A percentile compares a stretch with the other conserved stretches of the same genome.
Evolutionary conservation across 2,113 vertebrate species (phyloP).

Genomic region (Trogon surrucura): DNA sequence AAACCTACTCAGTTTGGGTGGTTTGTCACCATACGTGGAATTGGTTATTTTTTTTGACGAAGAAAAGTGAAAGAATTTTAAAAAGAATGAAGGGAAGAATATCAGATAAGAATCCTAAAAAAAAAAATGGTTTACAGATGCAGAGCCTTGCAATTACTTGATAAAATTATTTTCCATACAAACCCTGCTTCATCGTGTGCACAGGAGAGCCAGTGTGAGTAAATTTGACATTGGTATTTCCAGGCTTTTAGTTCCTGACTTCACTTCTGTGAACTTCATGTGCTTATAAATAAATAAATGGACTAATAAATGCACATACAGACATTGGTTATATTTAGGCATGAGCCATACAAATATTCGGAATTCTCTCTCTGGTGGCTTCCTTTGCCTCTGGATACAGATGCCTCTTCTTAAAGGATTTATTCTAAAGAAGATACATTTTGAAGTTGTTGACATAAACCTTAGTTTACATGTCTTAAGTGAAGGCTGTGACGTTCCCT

Average conservation of each 20-base stretch:
- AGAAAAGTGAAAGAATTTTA: background rate
- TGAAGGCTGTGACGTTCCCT: background rate
- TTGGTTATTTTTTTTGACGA: background rate
- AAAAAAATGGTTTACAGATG: background rate
- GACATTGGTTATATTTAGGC: background rate
- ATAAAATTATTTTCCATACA: background rate
- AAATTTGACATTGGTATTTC: background rate
- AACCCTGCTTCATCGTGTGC: background rate
- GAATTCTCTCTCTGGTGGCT: background rate
- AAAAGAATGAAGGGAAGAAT: background rate
- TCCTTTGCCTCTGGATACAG: background rate
- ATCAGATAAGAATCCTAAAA: background rate
- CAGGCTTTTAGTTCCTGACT: background rate
- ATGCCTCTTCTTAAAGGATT: background rate
- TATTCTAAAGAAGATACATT: background rate
- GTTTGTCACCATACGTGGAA: background rate
- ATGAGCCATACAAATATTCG: background rate
- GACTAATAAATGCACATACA: background rate
- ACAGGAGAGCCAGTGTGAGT: background rate
- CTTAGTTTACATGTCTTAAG: background rate
- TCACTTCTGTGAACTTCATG: background rate
- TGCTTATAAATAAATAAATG: background rate
- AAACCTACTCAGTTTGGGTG: background rate
- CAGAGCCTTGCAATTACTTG: background rate
- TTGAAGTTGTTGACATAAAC: background rate